Conservation (phyloP, 2,888 invertebrate genomes). For the Nemapogon koenigi region DNA sequence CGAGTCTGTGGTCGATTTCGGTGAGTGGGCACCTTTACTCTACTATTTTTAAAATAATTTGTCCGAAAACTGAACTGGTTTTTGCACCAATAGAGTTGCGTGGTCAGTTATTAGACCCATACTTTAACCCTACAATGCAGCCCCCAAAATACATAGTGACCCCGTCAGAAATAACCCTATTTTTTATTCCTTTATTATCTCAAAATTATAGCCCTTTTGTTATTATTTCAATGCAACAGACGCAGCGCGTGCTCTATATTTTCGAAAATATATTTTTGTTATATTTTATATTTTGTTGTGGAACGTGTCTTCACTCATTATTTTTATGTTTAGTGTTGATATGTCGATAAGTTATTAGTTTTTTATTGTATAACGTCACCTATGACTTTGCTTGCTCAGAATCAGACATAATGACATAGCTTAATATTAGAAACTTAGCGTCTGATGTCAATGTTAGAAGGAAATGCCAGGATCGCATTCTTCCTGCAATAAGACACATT, state of each 20-base stretch:
- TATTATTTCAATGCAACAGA: slow-evolving; percentile 4
- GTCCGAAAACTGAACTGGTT: too few relatives aligned
- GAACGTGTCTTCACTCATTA: slow-evolving; percentile 34
- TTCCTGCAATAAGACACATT: too few relatives aligned
- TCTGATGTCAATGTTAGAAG: too few relatives aligned
- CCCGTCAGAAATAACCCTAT: slow-evolving; percentile 29
- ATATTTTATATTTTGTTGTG: slow-evolving; percentile 43
- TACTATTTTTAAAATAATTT: too few relatives aligned
- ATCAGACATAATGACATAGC: too few relatives aligned
- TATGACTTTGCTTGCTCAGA: too few relatives aligned
- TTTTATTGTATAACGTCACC: too few relatives aligned
- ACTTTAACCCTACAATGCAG: slow-evolving; percentile 43
- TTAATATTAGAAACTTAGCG: too few relatives aligned
- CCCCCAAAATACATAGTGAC: slow-evolving; percentile 35
- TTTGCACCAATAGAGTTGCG: slow-evolving; percentile 18
- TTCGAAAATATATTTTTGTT: slow-evolving; percentile 11
- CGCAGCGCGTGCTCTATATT: slow-evolving; percentile 29
- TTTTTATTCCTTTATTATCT: slow-evolving; percentile 39
- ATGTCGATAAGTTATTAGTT: slow-evolving; percentile 34
- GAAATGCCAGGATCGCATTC: too few relatives aligned
- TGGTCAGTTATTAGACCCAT: slow-evolving; percentile 45
- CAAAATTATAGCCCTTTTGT: slow-evolving; percentile 32
- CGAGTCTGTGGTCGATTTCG: too few relatives aligned
- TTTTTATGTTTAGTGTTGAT: slow-evolving; percentile 26
- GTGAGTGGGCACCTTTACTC: too few relatives aligned